Evolutionary conservation across 1,140 invertebrate species (phyloP).

Genomic region (Sminthurinus signatus): DNA sequence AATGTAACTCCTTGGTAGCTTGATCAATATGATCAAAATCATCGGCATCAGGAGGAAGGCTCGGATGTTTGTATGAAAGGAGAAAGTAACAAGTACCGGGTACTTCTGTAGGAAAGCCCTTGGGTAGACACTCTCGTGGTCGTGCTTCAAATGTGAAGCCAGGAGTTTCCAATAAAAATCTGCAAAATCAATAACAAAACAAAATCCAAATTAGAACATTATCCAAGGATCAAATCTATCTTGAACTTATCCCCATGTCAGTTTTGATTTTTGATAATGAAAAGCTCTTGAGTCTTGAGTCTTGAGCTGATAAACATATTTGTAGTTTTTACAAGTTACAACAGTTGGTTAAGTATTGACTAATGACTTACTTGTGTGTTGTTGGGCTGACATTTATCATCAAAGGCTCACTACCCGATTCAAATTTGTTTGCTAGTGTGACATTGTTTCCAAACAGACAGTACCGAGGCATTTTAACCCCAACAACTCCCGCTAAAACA

Average conservation of each 20-base stretch:
- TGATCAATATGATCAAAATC: constrained; percentile 61
- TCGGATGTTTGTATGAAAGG: constrained; percentile 66
- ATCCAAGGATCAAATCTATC: too few species aligned
- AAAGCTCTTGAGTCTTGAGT: too few species aligned
- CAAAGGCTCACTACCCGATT: constrained; percentile 82
- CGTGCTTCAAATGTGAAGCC: constrained; percentile 70
- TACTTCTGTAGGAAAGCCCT: constrained; percentile 70
- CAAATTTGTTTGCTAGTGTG: constrained; percentile 89
- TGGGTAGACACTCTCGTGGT: constrained; percentile 68
- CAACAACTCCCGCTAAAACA: constrained; percentile 82
- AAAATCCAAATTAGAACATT: too few species aligned
- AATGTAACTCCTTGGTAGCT: constrained; percentile 45
- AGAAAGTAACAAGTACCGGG: constrained; percentile 81
- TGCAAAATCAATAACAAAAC: too few species aligned
- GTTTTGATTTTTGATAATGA: too few species aligned
- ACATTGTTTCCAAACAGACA: constrained; percentile 89
- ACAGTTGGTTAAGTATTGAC: too few species aligned
- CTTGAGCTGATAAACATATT: too few species aligned
- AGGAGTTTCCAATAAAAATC: constrained; percentile 63
- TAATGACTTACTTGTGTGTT: constrained; percentile 75
- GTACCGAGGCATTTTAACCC: constrained; percentile 82
- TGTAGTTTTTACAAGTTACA: too few species aligned
- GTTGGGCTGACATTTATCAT: constrained; percentile 88
- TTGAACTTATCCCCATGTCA: too few species aligned
- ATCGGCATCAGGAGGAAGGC: constrained; percentile 52